Base-by-base conservation (phyloP, 2,797 vertebrate genomes). In the Spinibarbus caldwelli region DNA sequence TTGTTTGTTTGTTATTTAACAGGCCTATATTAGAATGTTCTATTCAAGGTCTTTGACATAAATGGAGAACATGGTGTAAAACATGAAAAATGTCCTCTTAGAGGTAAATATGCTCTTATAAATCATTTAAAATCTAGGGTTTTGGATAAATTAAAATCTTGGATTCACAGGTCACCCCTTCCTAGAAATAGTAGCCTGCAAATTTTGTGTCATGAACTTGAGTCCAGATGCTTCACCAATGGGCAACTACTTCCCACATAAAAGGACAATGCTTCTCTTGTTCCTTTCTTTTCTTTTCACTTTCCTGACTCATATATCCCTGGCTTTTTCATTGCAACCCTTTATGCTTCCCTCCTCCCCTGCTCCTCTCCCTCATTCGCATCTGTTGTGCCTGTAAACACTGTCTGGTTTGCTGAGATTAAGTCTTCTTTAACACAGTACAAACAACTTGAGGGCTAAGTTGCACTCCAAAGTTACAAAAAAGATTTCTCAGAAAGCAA, bases 361-460 rank as follows among this genome's bases (percentile, higher is more conserved):
- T 70, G 41, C 29, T 31, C 47, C 23, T 73, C 68, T 67, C 15
- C 59, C 43, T 82, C 71, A 49, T 4, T 49, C 8, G 1, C 52
- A 57, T 59, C 75, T 85, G 49, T 79, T 41, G 12, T 67, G 26
- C 38, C 72, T 6, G 23, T 66, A 62, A 80, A 68, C 41, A 59
- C n/a, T 83, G 84, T 76, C 82, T 83, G 85, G 66, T 85, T 82
- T 85, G 68, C 45, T 67, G 62, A 54, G 86, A 90, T 86, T 87
- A 87, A 82, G 87, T 54, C 66, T 68, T 52, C 76, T 21, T 52
- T 52, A 70, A 82, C 80, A 52, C 15, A 21, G 83, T 59, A 17
- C 75, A 85, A 80, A 85, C 84, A 88, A 72, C 82, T 21, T 38
- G 26, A 49, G 59, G n/a, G 45, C 47, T 57, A 26, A 78, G 77